Conservation (phyloP, 2,888 invertebrate genomes). For the Idaea aversata region DNA sequence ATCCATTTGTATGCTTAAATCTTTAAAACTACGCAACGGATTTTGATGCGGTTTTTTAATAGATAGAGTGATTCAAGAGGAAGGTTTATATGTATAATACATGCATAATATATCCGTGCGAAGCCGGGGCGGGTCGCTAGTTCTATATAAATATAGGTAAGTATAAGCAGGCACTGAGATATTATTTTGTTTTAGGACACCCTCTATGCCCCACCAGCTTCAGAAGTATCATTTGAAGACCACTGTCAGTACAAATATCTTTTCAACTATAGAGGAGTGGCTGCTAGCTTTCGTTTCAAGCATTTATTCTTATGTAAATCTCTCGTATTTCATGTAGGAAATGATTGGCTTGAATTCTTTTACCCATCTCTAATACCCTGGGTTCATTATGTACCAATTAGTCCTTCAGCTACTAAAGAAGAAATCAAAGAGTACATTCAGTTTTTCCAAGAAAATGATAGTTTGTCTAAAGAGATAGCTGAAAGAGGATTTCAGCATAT, state of each 20-base stretch:
- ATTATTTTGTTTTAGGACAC: conserved; percentile 85
- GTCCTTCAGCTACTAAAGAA: conserved; percentile 80
- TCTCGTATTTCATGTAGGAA: conserved; percentile 95
- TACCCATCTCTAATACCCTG: conserved; percentile 94
- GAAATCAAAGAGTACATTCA: conserved; percentile 86
- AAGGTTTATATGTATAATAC: too few species aligned
- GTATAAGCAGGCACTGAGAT: background rate
- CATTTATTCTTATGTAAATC: conserved; percentile 96
- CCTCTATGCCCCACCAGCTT: conserved; percentile 88
- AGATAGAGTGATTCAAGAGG: too few species aligned
- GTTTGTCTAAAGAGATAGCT: conserved; percentile 88
- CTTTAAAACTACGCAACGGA: too few species aligned
- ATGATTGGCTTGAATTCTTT: conserved; percentile 97
- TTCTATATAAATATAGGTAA: background rate
- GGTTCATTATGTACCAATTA: conserved; percentile 96
- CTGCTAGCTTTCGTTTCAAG: conserved; percentile 98
- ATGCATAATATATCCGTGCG: too few species aligned
- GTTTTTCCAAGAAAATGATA: conserved; percentile 89
- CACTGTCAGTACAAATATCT: conserved; percentile 97
- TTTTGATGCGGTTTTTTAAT: too few species aligned
- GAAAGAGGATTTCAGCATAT: conserved; percentile 90
- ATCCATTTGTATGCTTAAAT: too few species aligned
- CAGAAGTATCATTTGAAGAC: conserved; percentile 92
- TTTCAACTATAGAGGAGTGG: conserved; percentile 98
- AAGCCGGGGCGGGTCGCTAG: too few species aligned